Percentiles rank a stretch among this genome's conserved stretches.
Conservation (phyloP, 2,888 invertebrate species). For the Epistrophe grossulariae region DNA sequence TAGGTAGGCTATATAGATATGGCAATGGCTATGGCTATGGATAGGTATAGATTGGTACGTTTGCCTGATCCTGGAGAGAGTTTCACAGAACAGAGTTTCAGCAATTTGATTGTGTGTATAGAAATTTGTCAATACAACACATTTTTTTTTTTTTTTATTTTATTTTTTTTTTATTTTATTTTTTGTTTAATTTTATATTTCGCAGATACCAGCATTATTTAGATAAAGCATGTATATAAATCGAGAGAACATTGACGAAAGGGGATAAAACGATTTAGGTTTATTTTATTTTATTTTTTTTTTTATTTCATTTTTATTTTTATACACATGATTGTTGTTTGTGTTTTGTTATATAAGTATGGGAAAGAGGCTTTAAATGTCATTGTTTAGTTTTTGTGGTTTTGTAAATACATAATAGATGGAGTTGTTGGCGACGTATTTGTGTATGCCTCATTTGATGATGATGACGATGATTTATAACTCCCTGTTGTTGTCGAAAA, state of each 20-base stretch:
- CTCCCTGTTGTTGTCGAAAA: slow-evolving; percentile 12
- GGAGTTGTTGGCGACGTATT: slow-evolving; percentile 25
- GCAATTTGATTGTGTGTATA: slow-evolving; percentile 45
- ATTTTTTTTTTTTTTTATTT: slow-evolving; percentile 13
- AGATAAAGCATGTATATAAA: slow-evolving; percentile 24
- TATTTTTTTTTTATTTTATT: no score
- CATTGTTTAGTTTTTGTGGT: slow-evolving; percentile 45
- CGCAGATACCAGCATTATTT: slow-evolving; percentile 32
- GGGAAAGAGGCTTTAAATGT: slow-evolving; percentile 22
- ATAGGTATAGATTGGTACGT: not conserved
- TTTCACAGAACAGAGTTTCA: slow-evolving; percentile 29
- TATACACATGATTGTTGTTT: not conserved
- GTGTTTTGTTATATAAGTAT: not conserved
- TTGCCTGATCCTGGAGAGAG: not conserved
- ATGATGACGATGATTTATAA: slow-evolving; percentile 35
- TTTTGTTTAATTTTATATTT: slow-evolving; percentile 19
- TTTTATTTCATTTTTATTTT: not conserved
- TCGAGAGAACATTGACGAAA: slow-evolving; percentile 30
- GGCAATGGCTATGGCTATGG: no score
- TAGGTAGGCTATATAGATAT: not conserved
- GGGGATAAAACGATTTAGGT: slow-evolving; percentile 22
- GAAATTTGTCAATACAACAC: slow-evolving; percentile 45
- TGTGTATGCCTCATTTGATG: slow-evolving; percentile 30
- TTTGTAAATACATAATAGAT: slow-evolving; percentile 37
- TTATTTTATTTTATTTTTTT: not conserved